Conservation (phyloP, 2,113 vertebrate species). For the Gnathonemus longibarbis region DNA sequence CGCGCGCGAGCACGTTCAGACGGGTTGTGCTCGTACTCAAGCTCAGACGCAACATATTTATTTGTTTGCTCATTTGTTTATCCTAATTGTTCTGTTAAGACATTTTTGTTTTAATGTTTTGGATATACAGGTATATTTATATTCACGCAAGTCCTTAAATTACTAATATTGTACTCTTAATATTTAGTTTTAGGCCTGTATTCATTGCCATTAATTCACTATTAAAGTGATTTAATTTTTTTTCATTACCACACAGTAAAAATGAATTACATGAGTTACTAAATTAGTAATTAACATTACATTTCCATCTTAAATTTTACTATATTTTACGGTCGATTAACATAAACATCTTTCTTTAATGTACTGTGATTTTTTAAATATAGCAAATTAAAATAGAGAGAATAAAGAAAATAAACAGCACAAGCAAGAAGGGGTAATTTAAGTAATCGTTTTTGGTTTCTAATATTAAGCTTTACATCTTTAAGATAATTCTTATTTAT, state of each 20-base stretch:
- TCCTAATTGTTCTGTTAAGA: background rate
- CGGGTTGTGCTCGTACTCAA: constrained; percentile 31
- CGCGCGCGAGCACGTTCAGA: background rate
- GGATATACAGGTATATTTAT: background rate
- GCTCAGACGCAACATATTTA: background rate
- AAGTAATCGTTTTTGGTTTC: background rate
- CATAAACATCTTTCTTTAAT: background rate
- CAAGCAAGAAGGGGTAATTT: background rate
- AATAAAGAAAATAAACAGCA: background rate
- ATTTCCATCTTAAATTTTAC: background rate
- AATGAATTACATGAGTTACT: background rate
- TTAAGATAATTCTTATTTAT: background rate
- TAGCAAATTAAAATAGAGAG: background rate
- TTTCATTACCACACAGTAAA: background rate
- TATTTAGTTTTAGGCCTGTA: background rate
- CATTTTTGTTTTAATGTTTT: background rate
- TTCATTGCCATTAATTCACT: background rate
- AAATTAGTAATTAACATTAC: background rate
- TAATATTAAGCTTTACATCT: background rate
- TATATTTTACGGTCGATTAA: background rate
- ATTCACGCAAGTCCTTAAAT: background rate
- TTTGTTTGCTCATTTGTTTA: background rate
- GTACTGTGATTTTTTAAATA: background rate
- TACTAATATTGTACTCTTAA: background rate
- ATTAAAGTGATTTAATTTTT: background rate